phyloP scores from a whole-genome alignment of 2,888 invertebrate species.

The Aproaerema taeniolella region DNA sequence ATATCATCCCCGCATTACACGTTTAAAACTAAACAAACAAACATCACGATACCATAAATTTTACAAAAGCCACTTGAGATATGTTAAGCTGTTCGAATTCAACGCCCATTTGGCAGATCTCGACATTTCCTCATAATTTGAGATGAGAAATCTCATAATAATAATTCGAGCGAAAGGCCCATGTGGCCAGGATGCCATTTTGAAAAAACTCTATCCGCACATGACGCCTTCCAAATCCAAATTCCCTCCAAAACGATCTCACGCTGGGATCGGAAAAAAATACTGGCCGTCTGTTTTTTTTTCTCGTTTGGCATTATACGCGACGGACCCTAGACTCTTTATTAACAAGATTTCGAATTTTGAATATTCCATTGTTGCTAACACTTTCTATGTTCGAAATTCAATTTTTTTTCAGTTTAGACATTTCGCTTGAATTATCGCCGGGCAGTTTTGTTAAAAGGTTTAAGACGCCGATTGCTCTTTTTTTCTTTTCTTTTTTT shows the following conservation, averaged over 20 bases:
- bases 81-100: conserved; percentile 31
- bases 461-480: conserved; percentile 59
- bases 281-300: conserved; percentile 48
- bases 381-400: conserved; percentile 73
- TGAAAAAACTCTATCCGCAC: conserved; percentile 37
- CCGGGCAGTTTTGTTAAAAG: conserved; percentile 73
- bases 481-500: conserved; percentile 52
- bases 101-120: conserved; percentile 49
- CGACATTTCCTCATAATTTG: conserved; percentile 43
- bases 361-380: conserved; percentile 74
- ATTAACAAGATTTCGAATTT: conserved; percentile 66
- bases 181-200: conserved; percentile 35
- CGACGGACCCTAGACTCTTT: conserved; percentile 57
- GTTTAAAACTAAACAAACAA: conserved; percentile 49
- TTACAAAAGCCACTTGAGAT: conserved; percentile 33
- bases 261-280: conserved; percentile 67
- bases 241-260: conserved; percentile 71
- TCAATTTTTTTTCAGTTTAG: conserved; percentile 66
- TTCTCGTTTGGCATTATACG: conserved; percentile 48
- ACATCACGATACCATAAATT: conserved; percentile 30
- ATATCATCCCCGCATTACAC: no score
- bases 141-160: conserved; percentile 39
- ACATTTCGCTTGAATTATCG: conserved; percentile 77
- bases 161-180: conserved; percentile 46
- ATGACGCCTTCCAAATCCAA: conserved; percentile 69